Conservation (phyloP, 2,888 invertebrate species). For the Leptothorax acervorum region DNA sequence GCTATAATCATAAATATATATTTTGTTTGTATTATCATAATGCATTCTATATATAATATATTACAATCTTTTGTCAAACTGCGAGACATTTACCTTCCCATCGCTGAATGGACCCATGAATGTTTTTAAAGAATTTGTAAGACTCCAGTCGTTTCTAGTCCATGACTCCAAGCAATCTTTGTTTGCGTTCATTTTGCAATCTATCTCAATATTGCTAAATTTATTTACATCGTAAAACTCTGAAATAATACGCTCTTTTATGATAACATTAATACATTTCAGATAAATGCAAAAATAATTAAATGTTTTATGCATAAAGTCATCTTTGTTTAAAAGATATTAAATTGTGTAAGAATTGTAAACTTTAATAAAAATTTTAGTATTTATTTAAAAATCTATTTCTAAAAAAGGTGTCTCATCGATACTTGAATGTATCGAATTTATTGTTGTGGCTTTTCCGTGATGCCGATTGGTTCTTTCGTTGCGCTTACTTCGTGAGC, state of each 20-base stretch:
- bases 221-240: neutral
- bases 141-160: constrained; percentile 66
- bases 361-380: no score
- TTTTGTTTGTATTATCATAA: neutral
- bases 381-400: no score
- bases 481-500: no score
- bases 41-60: neutral
- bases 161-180: constrained; percentile 48
- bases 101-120: constrained; percentile 73
- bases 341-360: no score
- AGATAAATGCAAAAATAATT: neutral
- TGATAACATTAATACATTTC: no score
- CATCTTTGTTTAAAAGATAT: neutral
- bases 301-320: neutral
- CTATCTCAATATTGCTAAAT: neutral
- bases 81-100: constrained; percentile 77
- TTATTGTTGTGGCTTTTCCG: no score
- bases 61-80: neutral
- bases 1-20: neutral
- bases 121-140: constrained; percentile 54
- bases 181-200: constrained; percentile 51
- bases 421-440: no score
- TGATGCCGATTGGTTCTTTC: no score
- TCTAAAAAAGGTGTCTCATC: constrained; percentile 48
- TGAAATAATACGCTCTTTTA: neutral